Conservation (phyloP, 2,888 invertebrate species). For the Brachylomia viminalis region DNA sequence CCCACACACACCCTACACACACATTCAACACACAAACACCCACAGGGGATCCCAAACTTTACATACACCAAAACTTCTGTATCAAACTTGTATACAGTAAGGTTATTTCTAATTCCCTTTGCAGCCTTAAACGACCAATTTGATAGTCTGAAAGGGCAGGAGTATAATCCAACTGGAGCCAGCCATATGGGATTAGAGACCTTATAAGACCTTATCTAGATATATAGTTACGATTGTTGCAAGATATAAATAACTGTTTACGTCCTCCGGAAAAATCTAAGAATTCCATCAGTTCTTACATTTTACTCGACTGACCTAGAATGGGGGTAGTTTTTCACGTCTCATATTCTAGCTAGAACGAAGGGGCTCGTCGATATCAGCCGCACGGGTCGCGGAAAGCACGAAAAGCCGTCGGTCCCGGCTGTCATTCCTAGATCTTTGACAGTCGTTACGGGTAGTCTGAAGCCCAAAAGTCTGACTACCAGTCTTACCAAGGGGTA, state of each 20-base stretch:
- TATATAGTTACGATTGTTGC: background rate
- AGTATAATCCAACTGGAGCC: conserved; percentile 38
- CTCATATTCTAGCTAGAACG: background rate
- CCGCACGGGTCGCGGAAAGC: background rate
- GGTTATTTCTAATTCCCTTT: conserved; percentile 58
- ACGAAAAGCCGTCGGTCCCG: background rate
- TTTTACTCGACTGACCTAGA: background rate
- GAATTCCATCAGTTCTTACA: background rate
- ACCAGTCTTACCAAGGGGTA: background rate
- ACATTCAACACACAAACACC: conserved; percentile 23
- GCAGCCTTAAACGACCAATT: conserved; percentile 38
- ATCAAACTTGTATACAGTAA: conserved; percentile 19
- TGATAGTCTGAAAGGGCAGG: conserved; percentile 44
- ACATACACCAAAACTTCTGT: conserved; percentile 38
- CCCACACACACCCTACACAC: background rate
- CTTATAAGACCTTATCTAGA: conserved; percentile 29
- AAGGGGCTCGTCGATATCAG: background rate
- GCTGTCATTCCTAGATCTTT: background rate
- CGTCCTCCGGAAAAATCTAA: background rate
- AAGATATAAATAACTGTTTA: background rate
- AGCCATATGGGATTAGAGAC: conserved; percentile 43
- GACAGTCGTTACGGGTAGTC: background rate
- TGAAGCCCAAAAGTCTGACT: background rate
- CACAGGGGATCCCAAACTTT: conserved; percentile 24
- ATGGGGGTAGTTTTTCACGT: background rate